A percentile compares a stretch with the other conserved stretches of the same genome.
Evolutionary conservation across 1,140 invertebrate genomes (phyloP).

Genomic region (Drosophila equinoxialis): DNA sequence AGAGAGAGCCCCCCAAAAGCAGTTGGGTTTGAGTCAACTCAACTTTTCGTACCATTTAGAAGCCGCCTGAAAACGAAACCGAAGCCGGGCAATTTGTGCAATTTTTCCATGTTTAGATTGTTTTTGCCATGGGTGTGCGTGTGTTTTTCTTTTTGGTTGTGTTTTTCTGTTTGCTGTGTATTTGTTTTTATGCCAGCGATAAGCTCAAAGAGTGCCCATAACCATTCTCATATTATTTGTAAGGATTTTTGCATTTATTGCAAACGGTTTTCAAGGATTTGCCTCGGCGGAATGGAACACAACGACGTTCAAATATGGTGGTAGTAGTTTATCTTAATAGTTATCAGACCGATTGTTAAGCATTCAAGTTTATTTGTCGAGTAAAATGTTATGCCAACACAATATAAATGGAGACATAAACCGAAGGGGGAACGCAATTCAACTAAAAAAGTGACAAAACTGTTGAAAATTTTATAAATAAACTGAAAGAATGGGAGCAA

Average conservation of each 20-base stretch:
- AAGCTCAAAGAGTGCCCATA: conserved; percentile 73
- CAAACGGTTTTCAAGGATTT: conserved; percentile 74
- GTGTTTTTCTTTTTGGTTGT: conserved; percentile 38
- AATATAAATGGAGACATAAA: conserved; percentile 68
- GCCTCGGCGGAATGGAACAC: conserved; percentile 1
- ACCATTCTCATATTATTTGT: conserved; percentile 79
- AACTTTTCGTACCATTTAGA: conserved; percentile 41
- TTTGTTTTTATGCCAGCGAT: conserved; percentile 74
- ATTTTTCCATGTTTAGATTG: conserved; percentile 79
- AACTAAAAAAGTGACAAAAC: conserved; percentile 58
- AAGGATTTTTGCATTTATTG: conserved; percentile 81
- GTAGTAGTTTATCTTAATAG: conserved; percentile 73
- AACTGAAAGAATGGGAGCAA: conserved; percentile 51
- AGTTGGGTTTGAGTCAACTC: conserved; percentile 40
- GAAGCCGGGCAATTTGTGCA: conserved; percentile 75
- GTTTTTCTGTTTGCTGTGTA: conserved; percentile 36
- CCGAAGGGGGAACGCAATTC: conserved; percentile 7
- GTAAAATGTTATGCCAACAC: conserved; percentile 65
- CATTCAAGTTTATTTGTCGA: conserved; percentile 59
- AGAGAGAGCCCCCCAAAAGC: conserved; percentile 18
- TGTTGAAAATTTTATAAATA: conserved; percentile 63
- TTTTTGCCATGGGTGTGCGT: conserved; percentile 46
- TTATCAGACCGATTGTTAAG: conserved; percentile 67
- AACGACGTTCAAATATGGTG: conserved; percentile 57
- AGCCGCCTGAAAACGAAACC: conserved; percentile 48